A percentile compares a stretch with the other conserved stretches of the same genome.
Conservation (phyloP, 2,797 vertebrate species). For the Thaleichthys pacificus region DNA sequence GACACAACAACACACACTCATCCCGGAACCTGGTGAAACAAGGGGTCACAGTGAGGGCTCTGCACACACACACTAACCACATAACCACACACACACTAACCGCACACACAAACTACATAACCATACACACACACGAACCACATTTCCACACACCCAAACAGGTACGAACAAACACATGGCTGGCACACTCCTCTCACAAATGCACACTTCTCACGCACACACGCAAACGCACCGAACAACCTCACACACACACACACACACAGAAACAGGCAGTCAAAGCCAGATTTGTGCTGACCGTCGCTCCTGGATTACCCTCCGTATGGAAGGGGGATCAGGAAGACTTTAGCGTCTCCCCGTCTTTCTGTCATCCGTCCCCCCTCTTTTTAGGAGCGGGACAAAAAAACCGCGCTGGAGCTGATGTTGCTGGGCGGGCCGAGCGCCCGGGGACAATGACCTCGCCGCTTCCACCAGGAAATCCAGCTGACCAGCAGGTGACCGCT, state of each 20-base stretch:
- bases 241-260: constrained; percentile 13
- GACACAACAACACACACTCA: constrained; percentile 15
- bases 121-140: not conserved
- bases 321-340: constrained; percentile 78
- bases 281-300: constrained; percentile 75
- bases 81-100: not conserved
- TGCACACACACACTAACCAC: constrained; percentile 12
- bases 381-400: constrained; percentile 70
- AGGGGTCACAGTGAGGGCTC: not conserved
- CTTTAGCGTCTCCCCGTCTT: constrained; percentile 71
- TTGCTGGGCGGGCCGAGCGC: constrained; percentile 53
- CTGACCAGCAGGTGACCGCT: constrained; percentile 52
- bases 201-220: constrained; percentile 23
- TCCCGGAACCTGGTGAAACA: not conserved
- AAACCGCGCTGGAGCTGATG: constrained; percentile 64
- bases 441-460: constrained; percentile 60
- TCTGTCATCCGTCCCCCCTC: constrained; percentile 67
- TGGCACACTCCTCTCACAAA: not conserved
- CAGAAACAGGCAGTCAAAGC: constrained; percentile 56
- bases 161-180: not conserved
- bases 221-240: constrained; percentile 4
- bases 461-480: constrained; percentile 60
- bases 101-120: constrained; percentile 9
- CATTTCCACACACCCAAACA: not conserved
- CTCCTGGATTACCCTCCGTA: constrained; percentile 71